A percentile compares a stretch with the other conserved stretches of the same genome.
These are phyloP conservation scores for Pseudopipra pipra DNA, from an alignment of 2,113 vertebrate genomes.

Conservation along the genomic window DNA sequence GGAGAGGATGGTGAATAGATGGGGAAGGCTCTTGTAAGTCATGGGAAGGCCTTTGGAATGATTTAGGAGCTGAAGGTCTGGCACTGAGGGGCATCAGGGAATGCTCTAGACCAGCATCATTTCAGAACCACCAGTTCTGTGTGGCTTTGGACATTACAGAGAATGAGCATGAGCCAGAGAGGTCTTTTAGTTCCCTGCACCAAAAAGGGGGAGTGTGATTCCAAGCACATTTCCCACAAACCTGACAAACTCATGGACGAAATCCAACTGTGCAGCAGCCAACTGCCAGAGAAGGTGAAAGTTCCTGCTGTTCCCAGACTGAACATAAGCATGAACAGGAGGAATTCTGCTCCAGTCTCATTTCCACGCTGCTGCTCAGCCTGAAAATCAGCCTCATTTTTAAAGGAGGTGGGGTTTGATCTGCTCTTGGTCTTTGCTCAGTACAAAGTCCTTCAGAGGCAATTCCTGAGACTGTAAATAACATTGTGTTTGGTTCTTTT, in stretches of 20 bases:
- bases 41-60: neutral
- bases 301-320: conserved; percentile 49
- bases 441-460: neutral
- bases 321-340: conserved; percentile 43
- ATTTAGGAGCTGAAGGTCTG: neutral
- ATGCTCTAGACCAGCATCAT: neutral
- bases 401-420: neutral
- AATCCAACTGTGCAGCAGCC: neutral
- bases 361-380: neutral
- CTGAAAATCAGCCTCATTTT: neutral
- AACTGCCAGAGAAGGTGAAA: neutral
- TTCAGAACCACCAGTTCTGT: neutral
- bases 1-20: neutral
- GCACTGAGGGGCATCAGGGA: neutral
- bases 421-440: neutral
- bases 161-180: neutral
- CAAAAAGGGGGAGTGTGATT: neutral
- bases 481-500: neutral
- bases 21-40: neutral
- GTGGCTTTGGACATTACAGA: neutral
- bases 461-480: neutral
- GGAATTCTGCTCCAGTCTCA: conserved; percentile 33
- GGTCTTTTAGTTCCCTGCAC: neutral
- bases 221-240: neutral
- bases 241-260: neutral